Evolutionary conservation across 2,797 vertebrate species (phyloP).

Genomic region (Rachycentron canadum): DNA sequence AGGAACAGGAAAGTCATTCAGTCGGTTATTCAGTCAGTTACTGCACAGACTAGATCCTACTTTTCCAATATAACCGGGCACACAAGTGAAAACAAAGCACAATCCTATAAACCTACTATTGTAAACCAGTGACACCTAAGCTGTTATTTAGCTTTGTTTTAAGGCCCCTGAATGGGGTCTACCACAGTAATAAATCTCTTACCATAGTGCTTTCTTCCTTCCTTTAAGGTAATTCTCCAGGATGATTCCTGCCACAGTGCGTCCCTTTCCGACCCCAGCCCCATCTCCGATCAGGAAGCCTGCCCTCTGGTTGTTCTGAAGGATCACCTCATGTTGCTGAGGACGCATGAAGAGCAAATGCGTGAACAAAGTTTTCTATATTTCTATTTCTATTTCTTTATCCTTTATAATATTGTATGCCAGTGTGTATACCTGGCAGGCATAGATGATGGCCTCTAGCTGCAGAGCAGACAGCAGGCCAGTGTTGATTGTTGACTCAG

Average conservation of each 20-base stretch:
- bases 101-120: conserved; percentile 25
- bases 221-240: conserved; percentile 93
- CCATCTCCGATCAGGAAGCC: conserved; percentile 98
- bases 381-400: too few relatives aligned
- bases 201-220: conserved; percentile 97
- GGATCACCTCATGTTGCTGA: conserved; percentile 97
- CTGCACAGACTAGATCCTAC: conserved; percentile 30
- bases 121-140: neutral
- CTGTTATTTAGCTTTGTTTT: neutral
- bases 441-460: conserved; percentile 96
- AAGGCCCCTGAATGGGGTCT: neutral
- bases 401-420: neutral
- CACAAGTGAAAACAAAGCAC: conserved; percentile 15
- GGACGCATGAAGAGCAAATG: conserved; percentile 1
- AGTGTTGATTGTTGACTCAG: conserved; percentile 78
- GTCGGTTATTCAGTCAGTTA: conserved; percentile 20
- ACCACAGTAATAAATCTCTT: conserved; percentile 60
- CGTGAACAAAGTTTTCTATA: conserved; percentile 8
- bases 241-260: conserved; percentile 97
- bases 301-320: conserved; percentile 94
- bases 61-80: conserved; percentile 10
- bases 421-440: conserved; percentile 91
- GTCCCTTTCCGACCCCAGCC: conserved; percentile 96
- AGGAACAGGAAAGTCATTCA: conserved; percentile 46
- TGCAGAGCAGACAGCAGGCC: conserved; percentile 95